A percentile compares a stretch with the other conserved stretches of the same genome.
phyloP scores from a whole-genome alignment of 2,888 invertebrate species.

The Drosophila gaucha region DNA sequence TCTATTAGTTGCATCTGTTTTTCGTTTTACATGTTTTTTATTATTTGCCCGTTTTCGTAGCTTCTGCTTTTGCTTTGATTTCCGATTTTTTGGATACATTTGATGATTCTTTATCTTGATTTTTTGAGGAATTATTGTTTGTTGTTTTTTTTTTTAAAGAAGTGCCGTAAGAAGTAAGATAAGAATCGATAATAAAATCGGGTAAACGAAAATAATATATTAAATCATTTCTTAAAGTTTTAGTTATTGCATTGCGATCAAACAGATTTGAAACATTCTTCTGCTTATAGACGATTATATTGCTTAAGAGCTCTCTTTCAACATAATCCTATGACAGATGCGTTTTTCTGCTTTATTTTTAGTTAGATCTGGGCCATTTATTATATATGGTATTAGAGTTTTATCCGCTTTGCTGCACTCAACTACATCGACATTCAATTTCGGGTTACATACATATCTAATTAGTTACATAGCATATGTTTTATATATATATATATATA shows the following conservation, averaged over 20 bases:
- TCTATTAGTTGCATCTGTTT: conserved; percentile 51
- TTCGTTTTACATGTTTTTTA: conserved; percentile 29
- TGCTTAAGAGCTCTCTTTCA: conserved; percentile 29
- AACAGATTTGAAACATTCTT: conserved; percentile 5
- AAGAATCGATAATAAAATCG: conserved; percentile 12
- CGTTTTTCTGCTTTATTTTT: conserved; percentile 6
- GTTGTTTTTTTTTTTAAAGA: conserved; percentile 24
- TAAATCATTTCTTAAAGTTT: background rate
- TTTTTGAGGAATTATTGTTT: conserved; percentile 28
- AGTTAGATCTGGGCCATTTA: conserved; percentile 28
- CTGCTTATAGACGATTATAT: conserved; percentile 4
- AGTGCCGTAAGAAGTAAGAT: conserved; percentile 33
- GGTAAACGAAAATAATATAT: conserved; percentile 6
- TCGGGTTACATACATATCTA: conserved; percentile 65
- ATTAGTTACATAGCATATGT: conserved; percentile 39
- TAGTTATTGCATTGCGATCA: conserved; percentile 3
- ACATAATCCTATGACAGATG: conserved; percentile 8
- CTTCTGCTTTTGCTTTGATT: background rate
- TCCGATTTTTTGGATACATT: conserved; percentile 2
- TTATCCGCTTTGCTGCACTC: conserved; percentile 40
- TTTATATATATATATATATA: conserved; percentile 3
- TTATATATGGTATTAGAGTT: conserved; percentile 2
- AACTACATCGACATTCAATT: conserved; percentile 54
- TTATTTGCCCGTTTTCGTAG: conserved; percentile 41
- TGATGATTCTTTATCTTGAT: conserved; percentile 18